These are phyloP conservation scores for Ictidomys tridecemlineatus DNA, from an alignment of 2,113 vertebrate species.

Conservation along the genomic window DNA sequence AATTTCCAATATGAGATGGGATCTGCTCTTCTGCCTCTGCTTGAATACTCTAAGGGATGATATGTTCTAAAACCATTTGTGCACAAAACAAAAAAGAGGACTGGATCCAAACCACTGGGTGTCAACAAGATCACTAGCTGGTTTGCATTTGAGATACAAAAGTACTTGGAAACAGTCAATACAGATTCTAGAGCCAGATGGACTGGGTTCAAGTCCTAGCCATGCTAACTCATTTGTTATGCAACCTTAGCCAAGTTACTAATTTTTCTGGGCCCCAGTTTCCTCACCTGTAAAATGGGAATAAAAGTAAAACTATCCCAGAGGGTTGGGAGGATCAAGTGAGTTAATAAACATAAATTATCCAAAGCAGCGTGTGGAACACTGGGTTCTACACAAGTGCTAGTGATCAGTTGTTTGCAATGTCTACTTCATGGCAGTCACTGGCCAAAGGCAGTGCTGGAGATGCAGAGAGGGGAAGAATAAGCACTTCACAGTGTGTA, in stretches of 20 bases:
- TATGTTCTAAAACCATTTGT: not conserved
- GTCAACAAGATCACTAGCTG: not conserved
- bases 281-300: conserved; percentile 17
- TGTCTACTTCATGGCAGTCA: not conserved
- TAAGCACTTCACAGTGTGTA: not conserved
- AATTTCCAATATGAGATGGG: not conserved
- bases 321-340: not conserved
- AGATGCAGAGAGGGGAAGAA: not conserved
- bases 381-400: not conserved
- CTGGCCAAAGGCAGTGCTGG: not conserved
- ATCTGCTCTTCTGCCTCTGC: not conserved
- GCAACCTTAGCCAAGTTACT: not conserved
- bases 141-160: conserved; percentile 31
- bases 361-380: not conserved
- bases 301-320: not conserved
- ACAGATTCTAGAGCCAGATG: not conserved
- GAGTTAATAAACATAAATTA: not conserved
- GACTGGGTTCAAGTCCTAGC: not conserved
- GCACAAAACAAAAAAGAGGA: not conserved
- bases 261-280: not conserved
- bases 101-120: not conserved
- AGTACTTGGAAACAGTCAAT: not conserved
- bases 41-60: not conserved
- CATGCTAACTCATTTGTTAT: not conserved
- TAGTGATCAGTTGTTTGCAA: not conserved